Base-by-base conservation (phyloP, 2,113 vertebrate species). In the Neolamprologus ventralis region DNA sequence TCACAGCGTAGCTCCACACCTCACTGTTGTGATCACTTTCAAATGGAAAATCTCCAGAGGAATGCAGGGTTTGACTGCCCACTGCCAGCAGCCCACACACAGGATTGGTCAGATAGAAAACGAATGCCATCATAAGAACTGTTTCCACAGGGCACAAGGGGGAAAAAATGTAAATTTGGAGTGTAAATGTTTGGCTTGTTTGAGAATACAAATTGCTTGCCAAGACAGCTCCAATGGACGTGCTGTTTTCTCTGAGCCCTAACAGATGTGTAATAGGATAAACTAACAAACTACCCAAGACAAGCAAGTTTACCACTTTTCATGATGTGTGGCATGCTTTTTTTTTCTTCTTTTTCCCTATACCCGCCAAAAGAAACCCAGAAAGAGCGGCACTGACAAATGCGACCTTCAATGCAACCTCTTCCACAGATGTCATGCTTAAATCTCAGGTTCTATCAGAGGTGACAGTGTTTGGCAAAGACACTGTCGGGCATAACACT, bases 11-110 rank as follows among this genome's bases (percentile, higher is more conserved):
- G 80, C 89, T 89, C 91, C 86, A 83, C 88, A 93, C 93, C 92
- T 88, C 90, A 40, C 82, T 84, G 92, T 94, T 94, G 90, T 94
- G 93, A 95, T 92, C 89, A 90, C 87, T 92, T 94, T 93, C 87
- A 92, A 94, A 95, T 87, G 93, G 92, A 95, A 95, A 94, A 93
- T 95, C 92, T 94, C 81, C 82, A 10, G 40, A 91, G 93, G 95
- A 94, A 95, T 94, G 92, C 86, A 26, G 87, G 14, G 86, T 83
- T 31, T 63, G 86, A 42, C 82, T 88, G 87, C 85, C 37, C 5
- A 60, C 90, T 89, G 93, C 91, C 92, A 95, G 47, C 87, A 81
- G 94, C 92, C 91, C 93, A 94, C 94, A 93, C 93, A 73, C 88
- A 35, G 94, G 90, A 93, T 86, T 88, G 92, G 94, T 91, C 93